Evolutionary conservation across 2,797 vertebrate species (phyloP), one percentile per base, ranked within the genome.

Genomic region (Diceros bicornis): DNA sequence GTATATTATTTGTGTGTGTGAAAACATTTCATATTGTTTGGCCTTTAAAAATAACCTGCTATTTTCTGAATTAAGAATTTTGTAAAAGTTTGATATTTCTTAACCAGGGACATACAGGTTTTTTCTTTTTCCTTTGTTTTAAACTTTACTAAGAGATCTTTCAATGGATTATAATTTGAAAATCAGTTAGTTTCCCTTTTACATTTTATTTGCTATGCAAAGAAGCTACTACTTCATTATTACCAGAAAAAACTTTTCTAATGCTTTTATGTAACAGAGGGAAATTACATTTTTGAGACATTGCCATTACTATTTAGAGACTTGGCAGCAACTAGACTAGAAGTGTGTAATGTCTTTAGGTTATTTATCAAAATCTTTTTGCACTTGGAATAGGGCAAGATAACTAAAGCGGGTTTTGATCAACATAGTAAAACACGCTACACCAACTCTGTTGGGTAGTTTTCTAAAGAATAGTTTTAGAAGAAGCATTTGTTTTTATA

Each of bases 1-100:
- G 23, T 89, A 4, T 57, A 21, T 77, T 69, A 41, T 11, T 90
- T 79, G 12, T 85, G 62, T n/a, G 5, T 47, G 32, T 57, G 75
- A 75, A 74, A 87, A 55, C 47, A 23, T 17, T 64, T 90, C 41
- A 14, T 90, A 74, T 72, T 77, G 21, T 86, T 71, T 93, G 78
- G 23, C 20, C 52, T 75, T 96, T 85, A 44, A 72, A 74, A 62
- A 44, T 72, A 37, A 74, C 41, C 13, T 77, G 4, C 41, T 89
- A 18, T 86, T 94, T 92, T 97, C 44, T 94, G 64, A 90, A n/a
- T 89, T 78, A 95, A 81, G n/a, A 71, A 59, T 72, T 93, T 92
- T 32, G 0, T 64, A 79, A 50, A 79, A 32, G 17, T 92, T 94
- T 55, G 82, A 1, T 94, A 7, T 88, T 57, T 94, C 55, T 93